Evolutionary conservation across 2,888 invertebrate species (phyloP).

Genomic region (Melolontha melolontha): DNA sequence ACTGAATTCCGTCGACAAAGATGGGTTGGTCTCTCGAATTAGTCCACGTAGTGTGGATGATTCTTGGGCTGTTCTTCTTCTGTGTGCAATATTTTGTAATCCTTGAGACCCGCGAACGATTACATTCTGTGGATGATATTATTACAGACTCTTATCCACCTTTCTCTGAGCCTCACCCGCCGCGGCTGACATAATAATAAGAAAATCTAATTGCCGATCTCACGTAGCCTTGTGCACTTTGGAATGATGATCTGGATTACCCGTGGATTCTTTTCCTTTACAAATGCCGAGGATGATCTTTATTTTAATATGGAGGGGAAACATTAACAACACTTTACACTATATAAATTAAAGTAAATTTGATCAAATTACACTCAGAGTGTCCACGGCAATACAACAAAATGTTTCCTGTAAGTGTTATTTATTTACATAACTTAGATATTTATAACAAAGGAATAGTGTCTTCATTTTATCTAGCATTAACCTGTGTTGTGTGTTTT

Average conservation of each 20-base stretch:
- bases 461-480: constrained; percentile 4
- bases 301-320: constrained; percentile 36
- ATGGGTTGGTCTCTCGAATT: constrained; percentile 21
- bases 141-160: constrained; percentile 40
- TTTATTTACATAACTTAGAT: constrained; percentile 16
- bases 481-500: not conserved
- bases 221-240: constrained; percentile 42
- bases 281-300: constrained; percentile 47
- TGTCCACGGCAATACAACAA: constrained; percentile 34
- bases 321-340: constrained; percentile 25
- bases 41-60: constrained; percentile 12
- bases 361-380: constrained; percentile 34
- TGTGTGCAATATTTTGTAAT: constrained; percentile 14
- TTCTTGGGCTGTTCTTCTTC: constrained; percentile 12
- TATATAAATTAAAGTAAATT: constrained; percentile 41
- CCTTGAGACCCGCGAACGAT: constrained; percentile 15
- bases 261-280: constrained; percentile 38
- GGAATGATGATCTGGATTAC: constrained; percentile 47
- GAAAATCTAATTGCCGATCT: constrained; percentile 40
- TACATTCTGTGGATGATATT: constrained; percentile 14
- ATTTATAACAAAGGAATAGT: not conserved
- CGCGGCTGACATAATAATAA: constrained; percentile 32
- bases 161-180: constrained; percentile 42
- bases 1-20: constrained; percentile 2
- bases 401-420: constrained; percentile 40